A percentile compares a stretch with the other conserved stretches of the same genome.
phyloP scores from a whole-genome alignment of 1,140 invertebrate species.

The Patella vulgata region DNA sequence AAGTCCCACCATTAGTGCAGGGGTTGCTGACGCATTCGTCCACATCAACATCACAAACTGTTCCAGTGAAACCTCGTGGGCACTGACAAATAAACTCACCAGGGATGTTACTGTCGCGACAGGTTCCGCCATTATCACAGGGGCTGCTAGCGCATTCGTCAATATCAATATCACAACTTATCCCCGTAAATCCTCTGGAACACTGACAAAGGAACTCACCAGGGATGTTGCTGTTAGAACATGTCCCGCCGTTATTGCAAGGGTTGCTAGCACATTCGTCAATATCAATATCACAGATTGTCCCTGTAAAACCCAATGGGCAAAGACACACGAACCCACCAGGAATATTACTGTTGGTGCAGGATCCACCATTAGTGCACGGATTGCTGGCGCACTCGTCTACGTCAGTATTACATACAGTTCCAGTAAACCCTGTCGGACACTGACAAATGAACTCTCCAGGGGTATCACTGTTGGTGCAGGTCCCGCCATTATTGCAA shows the following conservation, averaged over 20 bases:
- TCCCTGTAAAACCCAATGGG: constrained; percentile 32
- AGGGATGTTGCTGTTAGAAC: constrained; percentile 13
- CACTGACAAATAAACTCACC: constrained; percentile 77
- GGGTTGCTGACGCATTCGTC: constrained; percentile 48
- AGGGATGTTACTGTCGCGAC: constrained; percentile 63
- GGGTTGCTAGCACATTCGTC: constrained; percentile 7
- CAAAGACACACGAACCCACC: constrained; percentile 66
- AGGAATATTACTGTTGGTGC: constrained; percentile 13
- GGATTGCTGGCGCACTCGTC: constrained; percentile 6
- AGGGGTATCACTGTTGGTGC: constrained; percentile 40
- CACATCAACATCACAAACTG: constrained; percentile 67
- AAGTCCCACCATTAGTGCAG: constrained; percentile 44
- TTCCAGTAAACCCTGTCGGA: constrained; percentile 19
- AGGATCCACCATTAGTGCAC: constrained; percentile 25
- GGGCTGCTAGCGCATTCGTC: constrained; percentile 59
- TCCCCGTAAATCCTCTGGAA: constrained; percentile 33
- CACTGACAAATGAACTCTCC: constrained; percentile 25
- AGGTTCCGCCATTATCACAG: constrained; percentile 56
- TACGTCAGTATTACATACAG: constrained; percentile 18
- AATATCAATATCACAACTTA: constrained; percentile 25
- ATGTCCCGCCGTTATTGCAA: constrained; percentile 26
- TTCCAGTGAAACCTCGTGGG: constrained; percentile 71
- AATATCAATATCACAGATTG: constrained; percentile 17
- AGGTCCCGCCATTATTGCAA: constrained; percentile 15
- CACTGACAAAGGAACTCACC: constrained; percentile 66